Evolutionary conservation across 2,888 invertebrate species (phyloP).

Genomic region (Cephalotes varians): DNA sequence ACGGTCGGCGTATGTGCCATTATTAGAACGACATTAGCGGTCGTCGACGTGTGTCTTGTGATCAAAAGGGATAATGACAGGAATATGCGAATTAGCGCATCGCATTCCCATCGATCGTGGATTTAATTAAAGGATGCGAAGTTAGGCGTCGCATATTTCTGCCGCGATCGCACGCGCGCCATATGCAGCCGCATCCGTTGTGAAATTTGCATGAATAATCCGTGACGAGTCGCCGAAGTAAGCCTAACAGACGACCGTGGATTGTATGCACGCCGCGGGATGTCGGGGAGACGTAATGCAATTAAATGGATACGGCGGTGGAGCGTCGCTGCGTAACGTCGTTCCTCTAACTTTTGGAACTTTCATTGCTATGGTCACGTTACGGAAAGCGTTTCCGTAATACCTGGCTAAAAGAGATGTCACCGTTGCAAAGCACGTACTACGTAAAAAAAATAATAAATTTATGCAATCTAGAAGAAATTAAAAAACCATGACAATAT

Average conservation of each 20-base stretch:
- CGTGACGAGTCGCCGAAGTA: slow-evolving; percentile 41
- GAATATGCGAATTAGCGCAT: slow-evolving; percentile 68
- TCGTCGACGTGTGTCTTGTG: slow-evolving; percentile 73
- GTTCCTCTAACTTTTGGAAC: slow-evolving; percentile 44
- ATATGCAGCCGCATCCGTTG: slow-evolving; percentile 40
- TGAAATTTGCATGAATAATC: slow-evolving; percentile 63
- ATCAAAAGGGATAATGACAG: slow-evolving; percentile 76
- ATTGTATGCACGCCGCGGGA: slow-evolving; percentile 44
- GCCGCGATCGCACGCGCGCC: slow-evolving; percentile 18
- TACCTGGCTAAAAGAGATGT: slow-evolving; percentile 26
- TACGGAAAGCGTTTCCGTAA: slow-evolving; percentile 26
- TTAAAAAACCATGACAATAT: not conserved
- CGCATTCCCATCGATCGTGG: slow-evolving; percentile 70
- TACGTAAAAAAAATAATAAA: not conserved
- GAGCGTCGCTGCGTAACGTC: slow-evolving; percentile 35
- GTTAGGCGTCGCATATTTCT: slow-evolving; percentile 55
- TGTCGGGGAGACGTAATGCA: slow-evolving; percentile 44
- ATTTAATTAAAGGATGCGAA: slow-evolving; percentile 76
- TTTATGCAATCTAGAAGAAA: not conserved
- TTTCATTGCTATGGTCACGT: slow-evolving; percentile 31
- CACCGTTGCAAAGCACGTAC: not conserved
- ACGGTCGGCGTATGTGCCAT: slow-evolving; percentile 57
- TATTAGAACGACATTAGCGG: slow-evolving; percentile 69
- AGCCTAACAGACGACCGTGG: slow-evolving; percentile 51
- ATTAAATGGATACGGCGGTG: slow-evolving; percentile 45